Conservation (phyloP, 2,113 vertebrate species). For the Channa argus region DNA sequence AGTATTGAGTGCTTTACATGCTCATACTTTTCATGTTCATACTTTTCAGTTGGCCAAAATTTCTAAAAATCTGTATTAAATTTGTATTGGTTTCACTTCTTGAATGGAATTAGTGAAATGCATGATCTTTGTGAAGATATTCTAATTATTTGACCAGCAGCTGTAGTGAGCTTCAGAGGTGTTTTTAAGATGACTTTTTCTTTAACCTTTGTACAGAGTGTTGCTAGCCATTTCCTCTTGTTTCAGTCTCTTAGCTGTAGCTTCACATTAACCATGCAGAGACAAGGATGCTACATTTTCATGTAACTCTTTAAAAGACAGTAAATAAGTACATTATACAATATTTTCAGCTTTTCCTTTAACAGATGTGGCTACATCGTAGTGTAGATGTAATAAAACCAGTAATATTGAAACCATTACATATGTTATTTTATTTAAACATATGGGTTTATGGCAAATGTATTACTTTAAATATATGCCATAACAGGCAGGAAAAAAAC, state of each 20-base stretch:
- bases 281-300: background rate
- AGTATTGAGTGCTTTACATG: no score
- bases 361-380: background rate
- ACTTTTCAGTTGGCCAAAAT: no score
- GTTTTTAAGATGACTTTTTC: no score
- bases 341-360: background rate
- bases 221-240: background rate
- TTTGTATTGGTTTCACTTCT: no score
- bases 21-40: no score
- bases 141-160: no score
- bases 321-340: background rate
- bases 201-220: background rate
- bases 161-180: no score
- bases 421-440: background rate
- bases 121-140: no score
- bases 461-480: background rate
- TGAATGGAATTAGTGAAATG: no score
- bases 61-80: no score
- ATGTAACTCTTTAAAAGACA: background rate
- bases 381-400: background rate
- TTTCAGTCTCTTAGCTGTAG: background rate
- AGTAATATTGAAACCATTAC: background rate
- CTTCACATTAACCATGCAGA: background rate
- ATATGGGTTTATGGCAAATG: background rate
- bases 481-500: background rate